These are phyloP conservation scores for Nematopogon swammerdamellus DNA, from an alignment of 2,888 invertebrate species.

Conservation along the genomic window DNA sequence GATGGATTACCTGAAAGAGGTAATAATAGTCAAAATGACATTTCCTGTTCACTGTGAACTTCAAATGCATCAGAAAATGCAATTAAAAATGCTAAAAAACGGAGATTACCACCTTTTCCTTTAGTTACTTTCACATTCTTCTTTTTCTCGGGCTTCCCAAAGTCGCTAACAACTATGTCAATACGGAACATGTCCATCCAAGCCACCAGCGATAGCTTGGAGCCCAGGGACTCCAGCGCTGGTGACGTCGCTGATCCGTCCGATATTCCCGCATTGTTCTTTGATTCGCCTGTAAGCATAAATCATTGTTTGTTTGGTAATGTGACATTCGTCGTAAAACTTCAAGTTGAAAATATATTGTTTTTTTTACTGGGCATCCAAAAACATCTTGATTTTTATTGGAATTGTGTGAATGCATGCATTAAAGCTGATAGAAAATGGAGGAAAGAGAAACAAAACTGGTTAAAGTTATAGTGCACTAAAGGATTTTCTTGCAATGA, in stretches of 20 bases:
- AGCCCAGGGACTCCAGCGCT: conserved; percentile 84
- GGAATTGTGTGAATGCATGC: too few relatives aligned
- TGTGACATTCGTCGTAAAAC: too few relatives aligned
- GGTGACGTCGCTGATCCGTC: conserved; percentile 25
- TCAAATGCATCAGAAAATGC: too few relatives aligned
- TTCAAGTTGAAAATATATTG: too few relatives aligned
- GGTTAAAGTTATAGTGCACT: background rate
- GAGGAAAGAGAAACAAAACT: too few relatives aligned
- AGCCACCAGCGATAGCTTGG: conserved; percentile 78
- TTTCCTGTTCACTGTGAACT: too few relatives aligned
- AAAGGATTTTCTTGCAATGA: too few relatives aligned
- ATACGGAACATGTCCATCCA: conserved; percentile 86
- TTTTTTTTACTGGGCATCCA: too few relatives aligned
- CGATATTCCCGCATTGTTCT: conserved; percentile 9
- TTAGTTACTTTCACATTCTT: conserved; percentile 44
- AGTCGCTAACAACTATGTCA: conserved; percentile 92
- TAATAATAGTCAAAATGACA: background rate
- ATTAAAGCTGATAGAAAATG: too few relatives aligned
- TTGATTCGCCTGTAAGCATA: conserved; percentile 16
- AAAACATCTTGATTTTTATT: too few relatives aligned
- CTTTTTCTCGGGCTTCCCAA: conserved; percentile 62
- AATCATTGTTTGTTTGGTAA: too few relatives aligned
- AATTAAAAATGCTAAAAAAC: too few relatives aligned
- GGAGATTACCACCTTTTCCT: conserved; percentile 22
- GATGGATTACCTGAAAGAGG: conserved; percentile 26